Evolutionary conservation across 2,888 invertebrate species (phyloP).

Genomic region (Autographa pulchrina): DNA sequence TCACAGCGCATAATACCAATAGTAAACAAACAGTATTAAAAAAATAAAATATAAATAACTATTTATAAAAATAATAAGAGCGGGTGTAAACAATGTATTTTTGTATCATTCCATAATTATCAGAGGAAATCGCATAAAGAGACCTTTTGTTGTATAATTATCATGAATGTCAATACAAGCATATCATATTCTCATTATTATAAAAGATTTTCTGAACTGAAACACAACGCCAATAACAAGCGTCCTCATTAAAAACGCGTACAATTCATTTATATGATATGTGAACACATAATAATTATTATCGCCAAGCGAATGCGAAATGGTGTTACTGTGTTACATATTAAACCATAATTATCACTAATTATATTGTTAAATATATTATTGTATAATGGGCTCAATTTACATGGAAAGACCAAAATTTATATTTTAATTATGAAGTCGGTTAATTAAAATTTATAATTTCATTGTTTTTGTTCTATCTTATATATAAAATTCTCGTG

Average conservation of each 20-base stretch:
- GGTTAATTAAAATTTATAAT: no score
- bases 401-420: neutral
- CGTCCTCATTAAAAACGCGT: constrained; percentile 43
- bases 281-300: neutral
- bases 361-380: constrained; percentile 36
- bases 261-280: constrained; percentile 20
- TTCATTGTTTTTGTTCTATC: no score
- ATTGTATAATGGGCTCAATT: constrained; percentile 40
- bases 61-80: neutral
- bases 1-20: neutral
- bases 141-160: constrained; percentile 19
- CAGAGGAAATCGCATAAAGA: neutral
- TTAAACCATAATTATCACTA: constrained; percentile 45
- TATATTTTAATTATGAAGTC: neutral
- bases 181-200: constrained; percentile 46
- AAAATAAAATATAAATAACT: no score
- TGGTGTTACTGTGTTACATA: constrained; percentile 30
- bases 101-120: neutral
- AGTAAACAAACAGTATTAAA: neutral
- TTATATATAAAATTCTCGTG: no score
- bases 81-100: neutral
- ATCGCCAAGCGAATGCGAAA: constrained; percentile 30
- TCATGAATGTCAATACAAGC: constrained; percentile 8
- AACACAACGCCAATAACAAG: constrained; percentile 32
- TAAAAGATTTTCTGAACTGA: constrained; percentile 31